Evolutionary conservation across 2,888 invertebrate species (phyloP).

Genomic region (Ennomos fuscantarius): DNA sequence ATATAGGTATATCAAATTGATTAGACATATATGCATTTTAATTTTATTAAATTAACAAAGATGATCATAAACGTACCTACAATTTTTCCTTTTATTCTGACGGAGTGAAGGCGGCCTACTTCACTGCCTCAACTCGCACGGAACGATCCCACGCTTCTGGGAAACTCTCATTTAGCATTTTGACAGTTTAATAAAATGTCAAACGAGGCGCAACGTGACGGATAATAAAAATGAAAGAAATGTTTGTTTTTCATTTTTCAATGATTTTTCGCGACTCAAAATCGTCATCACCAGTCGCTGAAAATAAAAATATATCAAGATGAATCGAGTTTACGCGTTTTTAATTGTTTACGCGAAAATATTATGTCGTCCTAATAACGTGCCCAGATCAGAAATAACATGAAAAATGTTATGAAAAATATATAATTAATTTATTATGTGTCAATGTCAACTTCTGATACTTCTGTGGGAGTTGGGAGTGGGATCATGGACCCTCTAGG

Average conservation of each 20-base stretch:
- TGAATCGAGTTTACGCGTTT: constrained; percentile 15
- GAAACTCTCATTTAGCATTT: constrained; percentile 67
- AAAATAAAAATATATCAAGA: constrained; percentile 10
- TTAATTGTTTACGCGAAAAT: constrained; percentile 17
- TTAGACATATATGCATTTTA: constrained; percentile 25
- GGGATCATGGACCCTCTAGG: too few species aligned
- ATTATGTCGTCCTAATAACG: constrained; percentile 19
- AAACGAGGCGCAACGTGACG: constrained; percentile 39
- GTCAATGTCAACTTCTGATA: too few species aligned
- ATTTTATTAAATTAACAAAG: not conserved
- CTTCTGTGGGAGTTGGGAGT: too few species aligned
- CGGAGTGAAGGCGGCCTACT: constrained; percentile 62
- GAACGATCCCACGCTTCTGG: constrained; percentile 69
- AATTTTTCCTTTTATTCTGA: constrained; percentile 43
- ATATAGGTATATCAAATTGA: not conserved
- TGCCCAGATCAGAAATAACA: too few species aligned
- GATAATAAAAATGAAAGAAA: constrained; percentile 27
- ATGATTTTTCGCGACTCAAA: constrained; percentile 19
- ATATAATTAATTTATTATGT: too few species aligned
- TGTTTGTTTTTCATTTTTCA: constrained; percentile 43
- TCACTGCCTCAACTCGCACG: constrained; percentile 46
- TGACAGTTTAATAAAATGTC: constrained; percentile 68
- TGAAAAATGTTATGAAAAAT: too few species aligned
- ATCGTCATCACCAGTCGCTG: constrained; percentile 12
- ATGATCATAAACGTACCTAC: constrained; percentile 2